Base-by-base conservation (phyloP, 1,140 invertebrate species). In the Holcopasites calliopsidis region DNA sequence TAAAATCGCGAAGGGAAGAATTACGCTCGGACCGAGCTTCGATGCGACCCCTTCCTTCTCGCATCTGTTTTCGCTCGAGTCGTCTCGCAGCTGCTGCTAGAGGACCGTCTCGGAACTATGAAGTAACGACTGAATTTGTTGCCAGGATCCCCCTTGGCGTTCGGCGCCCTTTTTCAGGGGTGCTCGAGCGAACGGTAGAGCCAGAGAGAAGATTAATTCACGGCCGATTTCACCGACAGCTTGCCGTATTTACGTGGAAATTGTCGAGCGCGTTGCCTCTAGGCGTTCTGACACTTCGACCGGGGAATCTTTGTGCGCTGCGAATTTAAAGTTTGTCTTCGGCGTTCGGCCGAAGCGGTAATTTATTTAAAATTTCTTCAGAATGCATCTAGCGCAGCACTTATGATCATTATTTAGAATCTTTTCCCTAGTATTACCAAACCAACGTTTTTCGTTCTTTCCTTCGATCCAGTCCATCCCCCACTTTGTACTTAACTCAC, bases 1-100 rank as follows among this genome's bases (percentile, higher is more conserved):
- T 74, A 74, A 74, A 74, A 74, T 74, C 40, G 71, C 60, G 71
- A 55, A 47, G 71, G 40, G 40, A 35, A 74, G 61, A 74, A 74
- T 74, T 66, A 74, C 71, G 44, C 23, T 64, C 49, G 35, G 35
- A 10, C 21, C 26, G 5, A 7, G 11, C 33, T n/a, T 6, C 58
- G n/a, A 28, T 28, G 3, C 40, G 28, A 42, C 3, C 31, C 58
- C 23, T 50, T 50, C 23, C n/a, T 6, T 23, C 47, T 5, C 52
- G 7, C 33, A 2, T 28, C 18, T 6, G 2, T 21, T 42, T 40
- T 54, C 33, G 44, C 23, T 40, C 49, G n/a, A 44, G 61, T 33
- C 10, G 38, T 40, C 71, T 35, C 50, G 38, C 60, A 38, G 38
- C 50, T 66, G 60, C 40, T 54, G 40, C 33, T 52, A n/a, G n/a